Evolutionary conservation across 1,140 invertebrate species (phyloP), one percentile per base, ranked within the genome.

Genomic region (Eubasilissa regina): DNA sequence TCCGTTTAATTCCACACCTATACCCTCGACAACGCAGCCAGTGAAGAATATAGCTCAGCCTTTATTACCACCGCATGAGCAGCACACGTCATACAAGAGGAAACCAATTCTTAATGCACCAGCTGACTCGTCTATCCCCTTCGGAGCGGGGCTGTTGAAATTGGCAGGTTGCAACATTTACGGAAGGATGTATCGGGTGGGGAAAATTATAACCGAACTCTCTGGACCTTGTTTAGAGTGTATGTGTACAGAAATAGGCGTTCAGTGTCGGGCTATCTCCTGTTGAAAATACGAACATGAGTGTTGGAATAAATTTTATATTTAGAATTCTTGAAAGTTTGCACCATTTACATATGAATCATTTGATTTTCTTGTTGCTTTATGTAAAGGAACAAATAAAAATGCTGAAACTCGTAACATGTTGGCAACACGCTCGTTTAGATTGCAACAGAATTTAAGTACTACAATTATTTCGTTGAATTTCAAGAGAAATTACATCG

Each of bases 81-180:
- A 75, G 68, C 66, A 70, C 25, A 80, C 64, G 6, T 64, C 76
- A 21, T 74, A 75, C 10, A 58, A 81, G 0, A 76, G 82, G 25
- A 75, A 81, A 12, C 68, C 68, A 48, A 44, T 44, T n/a, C 84
- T 84, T 11, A 78, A 82, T 3, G 81, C 75, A 60, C 70, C 83
- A 19, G 80, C 81, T 72, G 83, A 82, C 0, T 60, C 84, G 0
- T 55, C 80, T 10, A 72, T 81, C 0, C 84, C 84, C 0, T 77
- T 85, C 3, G 89, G 88, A 7, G 84, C 88, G 13, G 91, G 91
- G 43, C 83, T 94, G 47, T 87, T 97, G 19, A 96, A 96, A 86
- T 85, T 97, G 79, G 95, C 94, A 10, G 96, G 96, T 0, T 97
- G 96, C 84, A 97, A 97, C 88, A 97, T 97, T 83, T 97, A 97